Evolutionary conservation across 2,888 invertebrate genomes (phyloP).

Genomic region (Drosophila macrospina): DNA sequence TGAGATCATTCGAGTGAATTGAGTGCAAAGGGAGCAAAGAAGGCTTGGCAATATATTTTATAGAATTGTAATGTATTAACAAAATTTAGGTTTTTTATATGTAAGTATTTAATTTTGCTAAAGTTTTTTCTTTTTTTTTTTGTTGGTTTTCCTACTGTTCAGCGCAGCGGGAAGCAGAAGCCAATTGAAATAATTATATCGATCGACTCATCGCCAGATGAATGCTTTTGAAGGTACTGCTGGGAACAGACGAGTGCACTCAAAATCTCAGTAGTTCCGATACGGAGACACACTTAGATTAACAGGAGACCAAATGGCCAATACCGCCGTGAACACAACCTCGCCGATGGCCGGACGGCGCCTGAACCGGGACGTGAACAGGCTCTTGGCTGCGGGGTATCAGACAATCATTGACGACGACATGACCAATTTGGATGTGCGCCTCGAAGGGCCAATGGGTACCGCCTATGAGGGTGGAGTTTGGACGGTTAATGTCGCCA

Average conservation of each 20-base stretch:
- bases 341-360: conserved; percentile 69
- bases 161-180: too few relatives aligned
- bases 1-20: not conserved
- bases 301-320: conserved; percentile 64
- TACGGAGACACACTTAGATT: conserved; percentile 52
- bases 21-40: conserved; percentile 31
- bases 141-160: not conserved
- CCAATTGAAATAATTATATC: not conserved
- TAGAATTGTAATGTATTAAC: conserved; percentile 53
- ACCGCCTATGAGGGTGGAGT: conserved; percentile 68
- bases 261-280: conserved; percentile 67
- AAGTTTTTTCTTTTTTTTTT: not conserved
- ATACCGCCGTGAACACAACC: conserved; percentile 66
- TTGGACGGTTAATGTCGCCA: conserved; percentile 62
- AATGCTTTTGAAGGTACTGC: conserved; percentile 66
- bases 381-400: conserved; percentile 63
- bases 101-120: conserved; percentile 44
- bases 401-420: conserved; percentile 54
- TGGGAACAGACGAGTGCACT: conserved; percentile 70
- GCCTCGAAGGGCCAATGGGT: conserved; percentile 65
- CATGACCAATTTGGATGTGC: conserved; percentile 61
- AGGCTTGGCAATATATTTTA: conserved; percentile 42
- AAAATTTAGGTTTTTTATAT: conserved; percentile 66
- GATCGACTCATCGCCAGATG: conserved; percentile 38
- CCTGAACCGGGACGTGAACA: conserved; percentile 62